These are phyloP conservation scores for Aphelenchoides fujianensis DNA, from an alignment of 1,140 invertebrate genomes.

Conservation along the genomic window DNA sequence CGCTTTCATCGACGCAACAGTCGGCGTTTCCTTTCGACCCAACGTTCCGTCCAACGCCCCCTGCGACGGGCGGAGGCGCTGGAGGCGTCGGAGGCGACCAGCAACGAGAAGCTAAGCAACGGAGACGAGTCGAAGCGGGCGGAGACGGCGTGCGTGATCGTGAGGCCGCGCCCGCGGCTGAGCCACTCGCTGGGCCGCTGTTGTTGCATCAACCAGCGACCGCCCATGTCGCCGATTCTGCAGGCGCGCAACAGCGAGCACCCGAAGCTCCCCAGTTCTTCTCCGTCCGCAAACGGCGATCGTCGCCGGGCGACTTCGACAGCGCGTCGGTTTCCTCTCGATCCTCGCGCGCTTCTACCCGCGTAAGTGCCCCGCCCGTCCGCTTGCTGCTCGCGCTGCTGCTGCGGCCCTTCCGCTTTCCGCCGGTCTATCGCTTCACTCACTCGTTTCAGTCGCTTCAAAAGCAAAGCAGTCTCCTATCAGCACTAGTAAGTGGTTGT, in stretches of 20 bases:
- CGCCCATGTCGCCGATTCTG: background rate
- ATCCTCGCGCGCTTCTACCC: background rate
- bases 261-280: constrained; percentile 14
- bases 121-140: background rate
- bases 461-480: constrained; percentile 38
- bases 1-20: background rate
- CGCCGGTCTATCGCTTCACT: background rate
- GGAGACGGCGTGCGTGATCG: background rate
- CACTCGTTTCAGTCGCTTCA: constrained; percentile 41
- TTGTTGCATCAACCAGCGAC: constrained; percentile 1
- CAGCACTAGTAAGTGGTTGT: background rate
- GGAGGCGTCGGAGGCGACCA: background rate
- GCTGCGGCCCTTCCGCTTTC: too few species aligned
- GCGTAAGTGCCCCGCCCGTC: background rate
- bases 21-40: background rate
- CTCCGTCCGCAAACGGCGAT: background rate
- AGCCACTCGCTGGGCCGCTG: background rate
- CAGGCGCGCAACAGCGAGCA: background rate
- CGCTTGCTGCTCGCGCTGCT: too few species aligned
- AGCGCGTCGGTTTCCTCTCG: constrained; percentile 15
- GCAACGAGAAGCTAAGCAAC: background rate
- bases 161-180: background rate
- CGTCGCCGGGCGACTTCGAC: constrained; percentile 12
- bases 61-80: background rate
- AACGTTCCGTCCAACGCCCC: background rate